These are phyloP conservation scores for Enteromius fasciolatus DNA, from an alignment of 2,797 vertebrate species.

Conservation along the genomic window DNA sequence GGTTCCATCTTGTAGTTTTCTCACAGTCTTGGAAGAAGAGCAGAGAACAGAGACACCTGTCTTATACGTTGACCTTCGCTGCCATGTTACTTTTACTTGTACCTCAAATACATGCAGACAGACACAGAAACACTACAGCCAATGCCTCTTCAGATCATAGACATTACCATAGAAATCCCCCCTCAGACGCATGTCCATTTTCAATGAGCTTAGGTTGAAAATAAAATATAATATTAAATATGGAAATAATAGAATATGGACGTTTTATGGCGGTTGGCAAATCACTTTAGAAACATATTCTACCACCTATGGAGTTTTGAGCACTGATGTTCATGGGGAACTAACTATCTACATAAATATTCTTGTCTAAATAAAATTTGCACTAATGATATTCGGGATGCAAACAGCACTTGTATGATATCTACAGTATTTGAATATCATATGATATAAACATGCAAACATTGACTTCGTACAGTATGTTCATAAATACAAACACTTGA, in stretches of 20 bases:
- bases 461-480: too few species aligned
- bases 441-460: background rate
- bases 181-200: too few species aligned
- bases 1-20: constrained; percentile 19
- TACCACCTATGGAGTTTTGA: background rate
- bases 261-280: background rate
- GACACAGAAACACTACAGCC: background rate
- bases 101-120: constrained; percentile 7
- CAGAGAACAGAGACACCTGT: constrained; percentile 15
- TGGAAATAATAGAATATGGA: too few species aligned
- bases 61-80: constrained; percentile 48
- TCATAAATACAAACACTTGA: background rate
- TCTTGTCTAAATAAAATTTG: background rate
- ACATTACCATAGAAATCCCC: background rate
- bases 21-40: constrained; percentile 27
- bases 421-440: background rate
- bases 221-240: background rate
- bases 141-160: background rate
- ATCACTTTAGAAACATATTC: background rate
- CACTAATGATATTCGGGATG: background rate
- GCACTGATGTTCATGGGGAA: background rate
- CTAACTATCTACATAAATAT: background rate
- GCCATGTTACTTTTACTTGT: constrained; percentile 42
- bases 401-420: background rate
- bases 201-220: background rate